phyloP scores from a whole-genome alignment of 1,140 invertebrate genomes.

The Teleopsis dalmanni region DNA sequence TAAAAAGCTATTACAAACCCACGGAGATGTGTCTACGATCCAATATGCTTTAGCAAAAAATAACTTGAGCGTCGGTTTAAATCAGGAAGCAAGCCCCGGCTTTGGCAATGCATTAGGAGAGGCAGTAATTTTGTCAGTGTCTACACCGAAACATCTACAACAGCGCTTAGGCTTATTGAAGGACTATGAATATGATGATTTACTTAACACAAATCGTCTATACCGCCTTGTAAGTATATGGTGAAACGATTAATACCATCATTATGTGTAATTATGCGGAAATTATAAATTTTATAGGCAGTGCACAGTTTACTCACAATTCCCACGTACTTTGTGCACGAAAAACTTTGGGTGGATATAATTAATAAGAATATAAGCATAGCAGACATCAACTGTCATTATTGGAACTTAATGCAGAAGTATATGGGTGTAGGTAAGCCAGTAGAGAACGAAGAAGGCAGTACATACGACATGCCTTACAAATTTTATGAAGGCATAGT shows the following conservation, averaged over 20 bases:
- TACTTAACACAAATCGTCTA: conserved; percentile 49
- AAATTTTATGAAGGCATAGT: conserved; percentile 20
- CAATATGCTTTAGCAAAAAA: conserved; percentile 62
- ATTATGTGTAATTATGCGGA: no score
- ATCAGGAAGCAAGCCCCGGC: conserved; percentile 54
- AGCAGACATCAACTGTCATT: conserved; percentile 66
- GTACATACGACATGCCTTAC: conserved; percentile 60
- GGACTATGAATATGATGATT: conserved; percentile 33
- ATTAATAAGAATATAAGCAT: conserved; percentile 43
- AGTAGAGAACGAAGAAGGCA: conserved; percentile 55
- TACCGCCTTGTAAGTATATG: conserved; percentile 32
- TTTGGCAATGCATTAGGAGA: conserved; percentile 18
- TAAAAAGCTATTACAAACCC: conserved; percentile 32
- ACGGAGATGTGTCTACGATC: conserved; percentile 69
- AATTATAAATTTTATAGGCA: no score
- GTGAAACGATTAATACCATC: no score
- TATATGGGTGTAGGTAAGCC: conserved; percentile 72
- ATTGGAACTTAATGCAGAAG: conserved; percentile 58
- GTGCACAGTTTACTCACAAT: conserved; percentile 15
- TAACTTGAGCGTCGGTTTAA: conserved; percentile 53
- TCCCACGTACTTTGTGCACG: conserved; percentile 17
- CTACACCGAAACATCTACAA: conserved; percentile 21
- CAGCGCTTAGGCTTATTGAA: conserved; percentile 44
- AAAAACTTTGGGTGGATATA: conserved; percentile 19
- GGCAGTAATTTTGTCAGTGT: conserved; percentile 17